phyloP scores from a whole-genome alignment of 1,140 invertebrate genomes.

The Tetramorium parvispinum region DNA sequence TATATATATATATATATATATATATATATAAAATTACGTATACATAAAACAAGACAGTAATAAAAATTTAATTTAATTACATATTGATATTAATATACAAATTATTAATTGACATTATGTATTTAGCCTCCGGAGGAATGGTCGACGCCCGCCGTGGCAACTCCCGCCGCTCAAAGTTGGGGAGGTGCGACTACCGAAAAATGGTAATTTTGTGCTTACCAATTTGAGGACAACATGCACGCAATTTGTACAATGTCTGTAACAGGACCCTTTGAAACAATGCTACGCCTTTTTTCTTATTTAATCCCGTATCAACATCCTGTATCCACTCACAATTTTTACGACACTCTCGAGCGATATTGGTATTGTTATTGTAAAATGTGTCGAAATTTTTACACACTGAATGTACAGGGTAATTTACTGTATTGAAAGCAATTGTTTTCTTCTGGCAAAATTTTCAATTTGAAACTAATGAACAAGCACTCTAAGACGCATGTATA shows the following conservation, averaged over 20 bases:
- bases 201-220: constrained; percentile 71
- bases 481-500: no score
- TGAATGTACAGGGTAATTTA: no score
- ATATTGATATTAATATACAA: not conserved
- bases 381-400: no score
- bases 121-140: constrained; percentile 80
- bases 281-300: not conserved
- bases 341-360: no score
- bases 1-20: no score
- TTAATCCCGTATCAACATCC: not conserved
- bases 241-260: constrained; percentile 61
- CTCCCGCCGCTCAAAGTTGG: constrained; percentile 78
- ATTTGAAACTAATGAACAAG: no score
- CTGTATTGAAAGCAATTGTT: no score
- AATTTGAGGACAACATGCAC: constrained; percentile 33
- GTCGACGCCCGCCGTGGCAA: constrained; percentile 67
- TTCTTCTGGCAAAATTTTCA: no score
- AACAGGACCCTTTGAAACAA: constrained; percentile 60
- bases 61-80: not conserved
- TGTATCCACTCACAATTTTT: not conserved
- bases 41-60: not conserved
- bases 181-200: constrained; percentile 78
- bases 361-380: no score
- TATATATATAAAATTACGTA: not conserved
- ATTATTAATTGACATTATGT: constrained; percentile 11